Evolutionary conservation across 2,113 vertebrate species (phyloP).

Genomic region (Falcunculus frontatus): DNA sequence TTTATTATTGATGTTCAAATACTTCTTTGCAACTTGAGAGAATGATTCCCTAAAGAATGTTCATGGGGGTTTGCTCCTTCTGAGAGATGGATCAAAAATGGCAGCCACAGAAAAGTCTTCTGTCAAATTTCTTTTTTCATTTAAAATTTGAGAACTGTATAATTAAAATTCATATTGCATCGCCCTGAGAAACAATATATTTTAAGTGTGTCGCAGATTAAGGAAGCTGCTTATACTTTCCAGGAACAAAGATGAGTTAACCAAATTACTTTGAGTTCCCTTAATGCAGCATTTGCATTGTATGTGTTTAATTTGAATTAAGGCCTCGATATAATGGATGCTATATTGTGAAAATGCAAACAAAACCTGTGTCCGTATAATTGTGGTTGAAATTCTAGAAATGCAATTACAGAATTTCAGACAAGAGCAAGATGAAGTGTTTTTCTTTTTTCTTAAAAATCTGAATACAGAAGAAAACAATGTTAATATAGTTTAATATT

Average conservation of each 20-base stretch:
- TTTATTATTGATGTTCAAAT: conserved; percentile 40
- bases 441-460: neutral
- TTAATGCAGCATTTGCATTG: neutral
- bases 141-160: neutral
- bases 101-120: neutral
- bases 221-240: neutral
- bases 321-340: neutral
- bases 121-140: neutral
- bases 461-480: neutral
- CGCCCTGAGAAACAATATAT: neutral
- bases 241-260: neutral
- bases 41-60: neutral
- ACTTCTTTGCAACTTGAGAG: neutral
- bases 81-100: neutral
- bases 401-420: neutral
- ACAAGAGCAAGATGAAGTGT: neutral
- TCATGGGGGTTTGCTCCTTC: neutral
- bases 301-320: neutral
- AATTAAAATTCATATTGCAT: neutral
- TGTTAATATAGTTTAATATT: neutral
- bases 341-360: neutral
- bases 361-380: neutral
- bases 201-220: neutral
- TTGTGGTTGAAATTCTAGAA: neutral
- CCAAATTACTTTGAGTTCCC: neutral